Percentiles rank a stretch among this genome's conserved stretches.
These are phyloP conservation scores for Acrocephalus scirpaceus DNA, from an alignment of 2,797 vertebrate species.

Conservation along the genomic window DNA sequence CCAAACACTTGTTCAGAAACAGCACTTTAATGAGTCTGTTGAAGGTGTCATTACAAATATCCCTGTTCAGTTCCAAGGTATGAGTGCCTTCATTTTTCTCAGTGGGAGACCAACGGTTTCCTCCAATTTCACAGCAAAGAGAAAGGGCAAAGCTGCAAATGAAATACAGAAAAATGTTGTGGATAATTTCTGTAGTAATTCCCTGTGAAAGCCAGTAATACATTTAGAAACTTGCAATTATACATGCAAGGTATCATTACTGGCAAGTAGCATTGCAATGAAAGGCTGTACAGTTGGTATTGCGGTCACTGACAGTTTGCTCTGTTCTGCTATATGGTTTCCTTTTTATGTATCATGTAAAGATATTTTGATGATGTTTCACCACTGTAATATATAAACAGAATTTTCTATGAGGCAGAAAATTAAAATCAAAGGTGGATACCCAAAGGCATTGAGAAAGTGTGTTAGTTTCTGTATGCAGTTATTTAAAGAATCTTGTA, in stretches of 20 bases:
- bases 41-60: not conserved
- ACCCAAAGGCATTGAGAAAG: conserved; percentile 63
- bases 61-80: not conserved
- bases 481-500: conserved; percentile 42
- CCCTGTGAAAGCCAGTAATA: conserved; percentile 21
- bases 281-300: conserved; percentile 30
- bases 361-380: conserved; percentile 45
- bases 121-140: not conserved
- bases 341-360: not conserved
- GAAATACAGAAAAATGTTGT: not conserved
- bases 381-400: conserved; percentile 33
- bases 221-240: conserved; percentile 42
- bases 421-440: conserved; percentile 62
- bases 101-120: not conserved
- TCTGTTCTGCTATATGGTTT: conserved; percentile 40
- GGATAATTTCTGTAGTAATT: conserved; percentile 21
- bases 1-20: not conserved
- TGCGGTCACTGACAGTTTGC: conserved; percentile 29
- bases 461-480: conserved; percentile 32
- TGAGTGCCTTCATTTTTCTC: not conserved
- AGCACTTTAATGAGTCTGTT: not conserved
- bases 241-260: not conserved
- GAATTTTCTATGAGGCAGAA: conserved; percentile 48
- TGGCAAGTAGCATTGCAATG: conserved; percentile 15
- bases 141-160: not conserved